Evolutionary conservation across 35 echinoderm and acorn worm species (phyloP).

Genomic region (Chiridota heheva): DNA sequence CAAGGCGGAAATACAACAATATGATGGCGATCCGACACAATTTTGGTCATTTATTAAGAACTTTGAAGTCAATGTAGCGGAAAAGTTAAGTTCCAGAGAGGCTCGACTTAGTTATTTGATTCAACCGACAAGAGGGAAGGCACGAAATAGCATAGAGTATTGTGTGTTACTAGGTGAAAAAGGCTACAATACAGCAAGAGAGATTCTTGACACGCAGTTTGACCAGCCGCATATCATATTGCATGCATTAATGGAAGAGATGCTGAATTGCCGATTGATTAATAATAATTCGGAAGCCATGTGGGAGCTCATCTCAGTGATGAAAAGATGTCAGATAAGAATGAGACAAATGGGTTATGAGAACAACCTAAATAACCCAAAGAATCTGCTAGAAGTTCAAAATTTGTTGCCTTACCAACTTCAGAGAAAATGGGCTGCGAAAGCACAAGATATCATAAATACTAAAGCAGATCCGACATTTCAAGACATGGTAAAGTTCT

Average conservation of each 20-base stretch:
- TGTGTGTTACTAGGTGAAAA: slow-evolving; percentile 22
- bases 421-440: slow-evolving; percentile 10
- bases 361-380: slow-evolving; percentile 26
- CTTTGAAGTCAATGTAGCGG: too few relatives aligned
- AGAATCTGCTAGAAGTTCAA: slow-evolving; percentile 1
- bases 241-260: slow-evolving; percentile 47
- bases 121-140: slow-evolving; percentile 41
- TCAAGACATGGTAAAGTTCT: slow-evolving; percentile 26
- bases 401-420: slow-evolving; percentile 5
- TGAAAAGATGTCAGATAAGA: slow-evolving; percentile 25
- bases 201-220: slow-evolving; percentile 35
- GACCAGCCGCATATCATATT: slow-evolving; percentile 31
- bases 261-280: slow-evolving; percentile 14
- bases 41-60: too few relatives aligned
- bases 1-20: too few relatives aligned
- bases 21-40: too few relatives aligned
- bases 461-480: neutral
- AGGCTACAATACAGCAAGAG: slow-evolving; percentile 14
- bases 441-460: slow-evolving; percentile 24
- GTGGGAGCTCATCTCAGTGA: slow-evolving; percentile 24
- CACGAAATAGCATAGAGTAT: slow-evolving; percentile 26
- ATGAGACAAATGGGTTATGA: slow-evolving; percentile 16
- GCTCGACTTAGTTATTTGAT: too few relatives aligned
- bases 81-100: too few relatives aligned
- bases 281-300: slow-evolving; percentile 3